Base-by-base conservation (phyloP, 2,113 vertebrate genomes). In the Bubalus kerabau region DNA sequence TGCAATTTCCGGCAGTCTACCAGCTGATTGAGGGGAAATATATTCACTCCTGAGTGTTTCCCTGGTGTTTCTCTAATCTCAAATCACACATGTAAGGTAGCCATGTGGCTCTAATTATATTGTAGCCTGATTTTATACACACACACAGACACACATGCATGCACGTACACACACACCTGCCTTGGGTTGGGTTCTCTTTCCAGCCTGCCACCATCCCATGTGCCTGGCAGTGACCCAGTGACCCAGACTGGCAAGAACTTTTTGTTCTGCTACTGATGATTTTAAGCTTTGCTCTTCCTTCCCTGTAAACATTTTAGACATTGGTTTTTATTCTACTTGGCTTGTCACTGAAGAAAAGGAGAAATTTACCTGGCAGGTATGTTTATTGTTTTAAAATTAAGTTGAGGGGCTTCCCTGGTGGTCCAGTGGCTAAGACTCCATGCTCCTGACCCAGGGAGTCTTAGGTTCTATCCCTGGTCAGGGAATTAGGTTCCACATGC, bases 341-440 rank as follows among this genome's bases (percentile, higher is more conserved):
- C 28, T 94, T 50, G 64, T 92, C 56, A 57, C 30, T 52, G 82
- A 95, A 87, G 50, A 32, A 76, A 92, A 88, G 32, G 59, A 91
- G 76, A 91, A 64, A 80, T 91, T 57, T 94, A 96, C 90, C 89
- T 92, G 97, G 62, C 56, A 94, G 93, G 56, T 36, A 28, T 16
- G 36, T 67, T 96, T 36, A 64, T 93, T 89, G 91, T 59, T 97
- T 90, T 88, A 54, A 95, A 96, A 91, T 97, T 57, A 96, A 97
- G 80, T 89, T 62, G 71, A 90, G n/a, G 67, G 67, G 40, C 23
- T 26, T 74, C 23, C 12, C 71, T 43, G 71, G 12, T 7, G 12
- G 40, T 76, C 40, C 71, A 7, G 23, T 43, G 40, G 23, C 6
- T 26, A 76, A 74, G 36, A 76, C 3, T 43, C 71, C 6, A 2